Base-by-base conservation (phyloP, 2,888 invertebrate genomes). In the Beris morrisii region DNA sequence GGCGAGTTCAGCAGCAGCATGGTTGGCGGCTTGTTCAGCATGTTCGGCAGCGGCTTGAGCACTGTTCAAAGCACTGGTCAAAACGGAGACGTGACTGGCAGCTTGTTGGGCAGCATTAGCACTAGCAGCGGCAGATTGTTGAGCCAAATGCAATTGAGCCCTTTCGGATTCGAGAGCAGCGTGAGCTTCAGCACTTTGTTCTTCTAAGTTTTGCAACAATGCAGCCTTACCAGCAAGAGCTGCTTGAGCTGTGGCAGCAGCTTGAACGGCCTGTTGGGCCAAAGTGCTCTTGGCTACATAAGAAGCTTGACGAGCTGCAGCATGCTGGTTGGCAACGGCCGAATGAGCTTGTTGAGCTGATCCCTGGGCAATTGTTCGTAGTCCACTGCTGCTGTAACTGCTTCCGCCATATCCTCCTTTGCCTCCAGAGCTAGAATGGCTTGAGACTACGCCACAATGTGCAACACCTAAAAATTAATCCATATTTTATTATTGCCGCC, bases 11-110 rank as follows among this genome's bases (percentile, higher is more conserved):
- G 88, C 88, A 0, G 88, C 87, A 0, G 89, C 86, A 73, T 88
- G 88, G 0, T 86, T 85, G 0, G 89, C 88, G 3, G 89, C 87
- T 71, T 88, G 87, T 68, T 85, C 84, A 0, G 89, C 88, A 74
- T 88, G 88, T 69, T 89, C 88, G 0, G 86, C 84, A 0, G 84
- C 83, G 0, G 82, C 81, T 68, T 88, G 88, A 0, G 90, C 90
- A n/a, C 88, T 87, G 77, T 89, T 89, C 69, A 89, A 73, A 0
- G 88, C 88, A 2, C 88, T 87, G 73, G 69, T 91, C 89, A 0
- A 88, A 86, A 0, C 90, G 88, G 0, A 88, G 87, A 75, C 89
- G 90, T 1, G 91, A 91, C 55, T 89, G 88, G 77, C 91, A 91
- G 46, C 86, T 87, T 73, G 88, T 88, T 82, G 84, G 80, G 88